Percentiles rank a stretch among this genome's conserved stretches.
Evolutionary conservation across 2,888 invertebrate species (phyloP).

Genomic region (Melinopterus prodromus): DNA sequence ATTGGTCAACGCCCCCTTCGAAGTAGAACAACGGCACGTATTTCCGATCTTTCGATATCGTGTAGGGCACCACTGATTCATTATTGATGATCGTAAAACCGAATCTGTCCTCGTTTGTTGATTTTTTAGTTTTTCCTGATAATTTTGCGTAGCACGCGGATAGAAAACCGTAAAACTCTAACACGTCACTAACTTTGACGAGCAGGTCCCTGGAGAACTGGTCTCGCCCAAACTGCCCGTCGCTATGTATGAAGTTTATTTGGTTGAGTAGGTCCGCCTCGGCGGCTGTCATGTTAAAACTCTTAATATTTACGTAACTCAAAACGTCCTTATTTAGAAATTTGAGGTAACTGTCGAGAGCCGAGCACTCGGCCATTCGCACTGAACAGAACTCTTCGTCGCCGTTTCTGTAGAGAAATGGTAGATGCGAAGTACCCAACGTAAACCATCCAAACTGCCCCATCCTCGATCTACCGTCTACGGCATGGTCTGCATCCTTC

Average conservation of each 20-base stretch:
- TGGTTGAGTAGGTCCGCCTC: constrained; percentile 87
- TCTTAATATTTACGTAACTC: constrained; percentile 85
- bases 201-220: constrained; percentile 84
- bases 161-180: constrained; percentile 84
- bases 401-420: constrained; percentile 77
- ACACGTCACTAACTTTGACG: constrained; percentile 81
- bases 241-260: constrained; percentile 87
- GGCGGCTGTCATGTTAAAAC: constrained; percentile 86
- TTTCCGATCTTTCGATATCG: constrained; percentile 77
- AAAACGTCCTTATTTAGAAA: constrained; percentile 85
- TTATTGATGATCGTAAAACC: constrained; percentile 87
- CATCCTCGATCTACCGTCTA: constrained; percentile 54
- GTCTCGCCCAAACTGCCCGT: constrained; percentile 83
- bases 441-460: constrained; percentile 87
- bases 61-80: constrained; percentile 73
- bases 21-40: constrained; percentile 87
- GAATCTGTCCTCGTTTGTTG: constrained; percentile 78
- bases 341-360: constrained; percentile 83
- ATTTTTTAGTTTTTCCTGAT: constrained; percentile 67
- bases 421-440: constrained; percentile 81
- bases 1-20: constrained; percentile 83
- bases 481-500: constrained; percentile 25
- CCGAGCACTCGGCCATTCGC: constrained; percentile 84
- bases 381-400: constrained; percentile 84
- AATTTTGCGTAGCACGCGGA: constrained; percentile 84